Base-by-base conservation (phyloP, 2,113 vertebrate species). In the Lepus americanus region DNA sequence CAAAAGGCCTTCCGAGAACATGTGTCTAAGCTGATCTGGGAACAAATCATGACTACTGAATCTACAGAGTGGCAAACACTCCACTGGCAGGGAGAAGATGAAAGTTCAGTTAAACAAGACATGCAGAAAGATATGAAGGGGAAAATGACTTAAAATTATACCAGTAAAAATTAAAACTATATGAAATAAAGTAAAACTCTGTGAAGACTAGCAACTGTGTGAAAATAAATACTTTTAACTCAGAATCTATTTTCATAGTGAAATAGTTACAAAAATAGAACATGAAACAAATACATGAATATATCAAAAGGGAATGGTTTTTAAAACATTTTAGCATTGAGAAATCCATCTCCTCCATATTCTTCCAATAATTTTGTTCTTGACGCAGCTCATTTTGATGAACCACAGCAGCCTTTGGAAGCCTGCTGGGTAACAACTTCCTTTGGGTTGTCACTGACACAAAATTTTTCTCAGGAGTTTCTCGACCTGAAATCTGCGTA, bases 141-240 rank as follows among this genome's bases (percentile, higher is more conserved):
- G 55, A 87, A 87, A 22, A 66, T 14, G 25, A 64, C 19, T 87
- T 64, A 23, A 61, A 94, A 25, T 8, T 9, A 33, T n/a, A 14
- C 29, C 36, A 23, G 31, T 4, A 22, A 39, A 69, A 81, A 73
- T 1, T 22, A 70, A 64, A 77, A 25, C 17, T 63, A 59, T 2
- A 1, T 3, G n/a, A 77, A 36, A 11, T 61, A 63, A 88, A 74
- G 3, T 31, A 73, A 89, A 77, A 51, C 4, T 4, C 67, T 64
- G 9, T 74, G 70, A 29, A 89, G 67, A 95, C 33, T n/a, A 53
- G 2, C 23, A 77, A 72, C 25, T 25, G 16, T 25, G 16, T 77
- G 49, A 92, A 92, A 87, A 91, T 95, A 93, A 89, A 90, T 72
- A 93, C 69, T 81, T 83, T 6, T 11, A 84, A 64, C 17, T 82